phyloP scores from a whole-genome alignment of 2,888 invertebrate genomes.

The Leucania comma region DNA sequence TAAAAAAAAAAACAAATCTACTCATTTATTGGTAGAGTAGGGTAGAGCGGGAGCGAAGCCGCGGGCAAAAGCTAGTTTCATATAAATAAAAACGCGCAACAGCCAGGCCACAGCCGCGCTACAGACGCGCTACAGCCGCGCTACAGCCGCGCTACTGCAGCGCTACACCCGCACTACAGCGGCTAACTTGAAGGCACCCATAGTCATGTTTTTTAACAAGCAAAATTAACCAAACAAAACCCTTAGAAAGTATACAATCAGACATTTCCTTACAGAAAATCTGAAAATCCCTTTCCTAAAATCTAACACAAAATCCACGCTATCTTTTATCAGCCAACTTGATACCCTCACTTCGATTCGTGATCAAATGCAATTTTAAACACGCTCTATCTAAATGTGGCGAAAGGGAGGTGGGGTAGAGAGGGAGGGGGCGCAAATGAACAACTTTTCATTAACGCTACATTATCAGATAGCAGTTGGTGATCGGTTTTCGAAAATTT shows the following conservation, averaged over 20 bases:
- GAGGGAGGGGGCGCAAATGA: slow-evolving; percentile 59
- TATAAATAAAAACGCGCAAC: too few species aligned
- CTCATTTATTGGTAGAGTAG: too few species aligned
- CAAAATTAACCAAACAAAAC: neutral
- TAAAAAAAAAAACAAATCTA: too few species aligned
- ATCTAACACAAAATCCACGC: neutral
- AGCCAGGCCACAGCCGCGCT: too few species aligned
- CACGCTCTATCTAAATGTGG: slow-evolving; percentile 4
- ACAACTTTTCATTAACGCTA: slow-evolving; percentile 78
- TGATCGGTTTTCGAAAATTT: slow-evolving; percentile 66
- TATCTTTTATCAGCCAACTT: slow-evolving; percentile 2
- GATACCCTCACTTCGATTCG: slow-evolving; percentile 33
- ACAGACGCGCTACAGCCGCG: too few species aligned
- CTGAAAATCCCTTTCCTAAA: neutral
- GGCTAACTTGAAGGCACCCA: too few species aligned
- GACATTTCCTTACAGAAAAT: neutral
- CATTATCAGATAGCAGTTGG: slow-evolving; percentile 72
- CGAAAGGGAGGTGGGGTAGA: slow-evolving; percentile 18
- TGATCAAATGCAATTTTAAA: slow-evolving; percentile 63
- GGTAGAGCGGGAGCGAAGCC: too few species aligned
- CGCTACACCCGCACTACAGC: too few species aligned
- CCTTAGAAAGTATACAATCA: neutral
- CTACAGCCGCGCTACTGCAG: too few species aligned
- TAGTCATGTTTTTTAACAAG: neutral
- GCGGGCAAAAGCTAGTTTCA: too few species aligned